Percentiles rank a stretch among this genome's conserved stretches.
These are phyloP conservation scores for Zonotrichia leucophrys DNA, from an alignment of 2,113 vertebrate genomes.

Conservation along the genomic window DNA sequence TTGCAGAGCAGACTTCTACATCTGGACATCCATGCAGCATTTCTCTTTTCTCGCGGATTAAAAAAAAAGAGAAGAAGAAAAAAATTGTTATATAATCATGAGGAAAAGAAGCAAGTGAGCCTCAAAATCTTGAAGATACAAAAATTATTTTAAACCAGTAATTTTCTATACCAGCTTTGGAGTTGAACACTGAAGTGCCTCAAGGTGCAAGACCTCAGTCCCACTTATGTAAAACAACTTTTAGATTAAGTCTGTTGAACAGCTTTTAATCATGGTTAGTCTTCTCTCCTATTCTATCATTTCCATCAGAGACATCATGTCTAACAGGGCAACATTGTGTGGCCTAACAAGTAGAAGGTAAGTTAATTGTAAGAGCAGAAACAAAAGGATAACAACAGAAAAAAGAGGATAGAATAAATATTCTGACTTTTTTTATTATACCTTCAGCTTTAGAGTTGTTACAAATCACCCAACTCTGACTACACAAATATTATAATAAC, in stretches of 20 bases:
- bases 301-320: background rate
- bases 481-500: background rate
- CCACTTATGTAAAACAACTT: background rate
- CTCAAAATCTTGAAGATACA: background rate
- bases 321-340: background rate
- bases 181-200: background rate
- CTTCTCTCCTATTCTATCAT: background rate
- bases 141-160: background rate
- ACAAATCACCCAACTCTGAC: background rate
- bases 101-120: background rate
- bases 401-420: background rate
- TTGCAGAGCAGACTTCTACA: background rate
- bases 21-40: background rate
- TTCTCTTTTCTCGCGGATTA: background rate
- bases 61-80: background rate
- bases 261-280: background rate
- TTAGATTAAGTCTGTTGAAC: background rate
- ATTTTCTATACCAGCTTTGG: background rate
- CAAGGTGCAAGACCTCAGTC: background rate
- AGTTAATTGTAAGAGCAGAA: background rate
- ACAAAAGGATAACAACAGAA: background rate
- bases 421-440: background rate
- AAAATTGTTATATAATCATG: background rate
- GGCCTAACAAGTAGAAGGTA: background rate
- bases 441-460: background rate